Conservation (phyloP, 2,888 invertebrate genomes). For the Didymodactylos carnosus region DNA sequence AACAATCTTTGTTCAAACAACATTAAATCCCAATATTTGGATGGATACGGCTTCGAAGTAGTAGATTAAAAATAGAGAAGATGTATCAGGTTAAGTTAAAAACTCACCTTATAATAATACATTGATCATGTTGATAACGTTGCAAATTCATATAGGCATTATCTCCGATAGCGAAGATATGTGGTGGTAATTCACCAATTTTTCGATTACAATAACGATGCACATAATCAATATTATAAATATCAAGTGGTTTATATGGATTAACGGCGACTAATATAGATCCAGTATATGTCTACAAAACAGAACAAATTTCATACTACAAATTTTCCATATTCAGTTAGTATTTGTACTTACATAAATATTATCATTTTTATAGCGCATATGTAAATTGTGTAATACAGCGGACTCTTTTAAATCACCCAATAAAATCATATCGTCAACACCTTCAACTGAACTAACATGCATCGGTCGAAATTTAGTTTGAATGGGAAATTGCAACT, state of each 20-base stretch:
- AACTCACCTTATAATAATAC: slow-evolving; percentile 95
- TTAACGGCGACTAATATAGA: slow-evolving; percentile 96
- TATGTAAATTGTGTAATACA: slow-evolving; percentile 81
- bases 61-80: no score
- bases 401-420: slow-evolving; percentile 98
- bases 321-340: background rate
- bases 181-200: slow-evolving; percentile 91
- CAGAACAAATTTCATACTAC: background rate
- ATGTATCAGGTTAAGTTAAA: no score
- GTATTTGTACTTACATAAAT: slow-evolving; percentile 62
- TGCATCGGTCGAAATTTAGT: slow-evolving; percentile 12
- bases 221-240: slow-evolving; percentile 96
- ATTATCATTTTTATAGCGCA: slow-evolving; percentile 90
- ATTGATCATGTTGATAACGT: slow-evolving; percentile 72
- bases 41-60: no score
- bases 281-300: slow-evolving; percentile 82
- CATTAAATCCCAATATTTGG: no score
- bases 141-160: slow-evolving; percentile 94
- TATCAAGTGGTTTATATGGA: slow-evolving; percentile 92
- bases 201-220: slow-evolving; percentile 85
- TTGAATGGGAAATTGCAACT: background rate
- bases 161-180: slow-evolving; percentile 97
- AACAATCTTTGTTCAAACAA: no score
- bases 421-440: slow-evolving; percentile 97
- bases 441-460: slow-evolving; percentile 30